Evolutionary conservation across 1,140 invertebrate species (phyloP).

Genomic region (Zaprionus nigranus): DNA sequence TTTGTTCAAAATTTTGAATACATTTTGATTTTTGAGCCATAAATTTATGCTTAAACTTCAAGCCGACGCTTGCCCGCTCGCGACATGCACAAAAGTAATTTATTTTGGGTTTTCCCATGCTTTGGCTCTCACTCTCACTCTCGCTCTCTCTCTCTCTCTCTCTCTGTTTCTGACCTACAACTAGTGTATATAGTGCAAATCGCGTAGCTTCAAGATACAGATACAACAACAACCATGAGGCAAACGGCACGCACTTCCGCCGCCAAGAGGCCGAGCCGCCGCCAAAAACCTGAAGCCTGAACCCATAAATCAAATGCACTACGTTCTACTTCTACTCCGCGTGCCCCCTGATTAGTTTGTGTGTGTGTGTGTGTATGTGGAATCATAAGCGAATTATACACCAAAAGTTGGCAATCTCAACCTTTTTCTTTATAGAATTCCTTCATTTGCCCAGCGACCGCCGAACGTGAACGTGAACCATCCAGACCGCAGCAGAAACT

Average conservation of each 20-base stretch:
- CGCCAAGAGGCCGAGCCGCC: constrained; percentile 37
- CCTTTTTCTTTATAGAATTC: constrained; percentile 36
- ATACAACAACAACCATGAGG: constrained; percentile 21
- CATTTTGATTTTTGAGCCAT: constrained; percentile 64
- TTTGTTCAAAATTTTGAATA: constrained; percentile 28
- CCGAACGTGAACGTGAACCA: constrained; percentile 45
- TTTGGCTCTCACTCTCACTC: background rate
- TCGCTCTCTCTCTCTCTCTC: too few relatives aligned
- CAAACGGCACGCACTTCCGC: constrained; percentile 68
- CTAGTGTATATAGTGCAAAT: constrained; percentile 22
- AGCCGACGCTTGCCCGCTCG: constrained; percentile 62
- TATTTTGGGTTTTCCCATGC: constrained; percentile 61
- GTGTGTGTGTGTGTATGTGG: constrained; percentile 6
- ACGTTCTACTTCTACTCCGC: constrained; percentile 46
- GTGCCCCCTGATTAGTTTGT: constrained; percentile 21
- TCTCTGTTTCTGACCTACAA: constrained; percentile 57
- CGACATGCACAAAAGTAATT: constrained; percentile 80
- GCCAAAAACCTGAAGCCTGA: constrained; percentile 33
- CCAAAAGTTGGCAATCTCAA: constrained; percentile 59
- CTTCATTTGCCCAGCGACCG: constrained; percentile 73
- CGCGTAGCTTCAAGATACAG: constrained; percentile 68
- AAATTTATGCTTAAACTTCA: constrained; percentile 62
- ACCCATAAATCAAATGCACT: constrained; percentile 72
- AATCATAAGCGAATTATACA: constrained; percentile 49
- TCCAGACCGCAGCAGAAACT: constrained; percentile 13